Evolutionary conservation across 2,888 invertebrate genomes (phyloP).

Genomic region (Tenthredo amoena): DNA sequence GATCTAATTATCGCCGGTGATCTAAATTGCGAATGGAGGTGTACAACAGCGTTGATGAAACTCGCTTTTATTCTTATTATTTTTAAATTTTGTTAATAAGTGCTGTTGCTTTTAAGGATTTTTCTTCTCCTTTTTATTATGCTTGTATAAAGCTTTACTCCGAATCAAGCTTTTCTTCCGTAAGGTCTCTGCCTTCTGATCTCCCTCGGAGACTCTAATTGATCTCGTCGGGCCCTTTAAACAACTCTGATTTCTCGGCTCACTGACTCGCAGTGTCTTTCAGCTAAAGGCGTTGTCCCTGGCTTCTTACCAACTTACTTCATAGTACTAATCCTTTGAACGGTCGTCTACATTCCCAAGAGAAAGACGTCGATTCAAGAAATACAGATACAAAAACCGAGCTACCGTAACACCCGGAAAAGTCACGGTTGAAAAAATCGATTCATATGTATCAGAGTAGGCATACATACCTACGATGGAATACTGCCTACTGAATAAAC

Average conservation of each 20-base stretch:
- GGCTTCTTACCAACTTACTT: background rate
- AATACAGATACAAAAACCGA: background rate
- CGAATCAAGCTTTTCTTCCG: conserved; percentile 27
- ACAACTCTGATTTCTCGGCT: conserved; percentile 51
- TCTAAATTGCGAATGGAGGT: background rate
- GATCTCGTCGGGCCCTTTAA: conserved; percentile 57
- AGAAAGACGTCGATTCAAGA: background rate
- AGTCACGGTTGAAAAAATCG: background rate
- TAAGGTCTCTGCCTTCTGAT: conserved; percentile 23
- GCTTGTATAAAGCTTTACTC: conserved; percentile 11
- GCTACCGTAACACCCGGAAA: background rate
- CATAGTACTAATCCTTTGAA: background rate
- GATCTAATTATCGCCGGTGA: background rate
- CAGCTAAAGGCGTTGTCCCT: background rate
- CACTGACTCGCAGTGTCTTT: conserved; percentile 9
- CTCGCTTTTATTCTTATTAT: background rate
- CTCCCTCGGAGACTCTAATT: conserved; percentile 55
- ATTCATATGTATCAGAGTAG: background rate
- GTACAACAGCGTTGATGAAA: background rate
- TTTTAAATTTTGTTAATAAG: background rate
- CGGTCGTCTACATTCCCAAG: background rate
- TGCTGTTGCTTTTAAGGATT: background rate
- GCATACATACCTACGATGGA: background rate
- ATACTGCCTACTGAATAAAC: background rate
- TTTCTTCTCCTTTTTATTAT: background rate